Percentiles rank a stretch among this genome's conserved stretches.
These are phyloP conservation scores for Sturmia bella DNA, from an alignment of 2,888 invertebrate species.

Conservation along the genomic window DNA sequence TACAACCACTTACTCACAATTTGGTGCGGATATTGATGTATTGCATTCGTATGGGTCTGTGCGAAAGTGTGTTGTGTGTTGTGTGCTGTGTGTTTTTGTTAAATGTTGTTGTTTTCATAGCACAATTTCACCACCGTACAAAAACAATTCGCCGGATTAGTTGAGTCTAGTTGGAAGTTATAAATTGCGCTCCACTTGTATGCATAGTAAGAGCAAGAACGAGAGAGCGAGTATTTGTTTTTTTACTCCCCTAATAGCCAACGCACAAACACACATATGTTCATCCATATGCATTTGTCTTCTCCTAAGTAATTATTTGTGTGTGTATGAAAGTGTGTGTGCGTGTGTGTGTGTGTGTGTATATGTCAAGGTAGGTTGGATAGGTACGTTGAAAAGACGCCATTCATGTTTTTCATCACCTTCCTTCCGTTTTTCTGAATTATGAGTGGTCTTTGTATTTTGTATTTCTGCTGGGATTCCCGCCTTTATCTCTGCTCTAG, in stretches of 20 bases:
- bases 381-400: conserved; percentile 39
- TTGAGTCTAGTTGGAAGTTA: conserved; percentile 45
- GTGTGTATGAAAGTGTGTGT: neutral
- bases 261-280: conserved; percentile 3
- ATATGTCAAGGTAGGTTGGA: neutral
- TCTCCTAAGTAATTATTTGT: neutral
- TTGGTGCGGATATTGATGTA: conserved; percentile 10
- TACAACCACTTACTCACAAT: conserved; percentile 22
- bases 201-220: conserved; percentile 39
- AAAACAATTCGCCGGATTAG: conserved; percentile 58
- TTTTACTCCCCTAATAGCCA: conserved; percentile 50
- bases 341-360: neutral
- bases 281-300: no score
- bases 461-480: conserved; percentile 41
- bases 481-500: conserved; percentile 55
- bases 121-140: conserved; percentile 69
- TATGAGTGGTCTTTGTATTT: conserved; percentile 31
- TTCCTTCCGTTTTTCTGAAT: conserved; percentile 35
- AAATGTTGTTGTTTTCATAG: conserved; percentile 69
- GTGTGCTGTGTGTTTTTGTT: conserved; percentile 23
- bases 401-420: conserved; percentile 51
- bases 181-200: conserved; percentile 44
- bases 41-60: neutral
- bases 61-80: conserved; percentile 17
- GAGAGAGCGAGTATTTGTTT: conserved; percentile 48